Percentiles rank a stretch among this genome's conserved stretches.
Conservation (phyloP, 2,888 invertebrate species). For the Lamellibrachia satsuma region DNA sequence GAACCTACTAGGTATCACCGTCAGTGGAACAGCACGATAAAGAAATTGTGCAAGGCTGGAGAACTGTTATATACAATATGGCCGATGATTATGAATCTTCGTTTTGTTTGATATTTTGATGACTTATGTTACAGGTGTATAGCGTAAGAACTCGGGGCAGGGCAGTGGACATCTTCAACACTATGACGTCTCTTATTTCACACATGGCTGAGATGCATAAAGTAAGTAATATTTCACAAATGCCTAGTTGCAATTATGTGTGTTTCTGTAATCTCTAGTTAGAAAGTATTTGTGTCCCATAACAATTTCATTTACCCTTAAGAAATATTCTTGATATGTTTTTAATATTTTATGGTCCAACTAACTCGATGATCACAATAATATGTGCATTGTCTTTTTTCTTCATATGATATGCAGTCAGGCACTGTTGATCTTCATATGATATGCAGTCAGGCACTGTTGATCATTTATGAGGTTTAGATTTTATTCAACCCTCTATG, state of each 20-base stretch:
- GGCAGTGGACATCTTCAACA: constrained; percentile 76
- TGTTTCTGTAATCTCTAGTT: not conserved
- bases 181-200: constrained; percentile 45
- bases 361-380: no score
- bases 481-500: no score
- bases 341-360: no score
- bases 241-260: not conserved
- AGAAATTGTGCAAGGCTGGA: not conserved
- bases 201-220: constrained; percentile 18
- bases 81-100: not conserved
- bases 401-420: no score
- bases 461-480: no score
- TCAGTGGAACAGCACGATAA: not conserved
- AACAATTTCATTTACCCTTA: not conserved
- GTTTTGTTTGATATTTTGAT: not conserved
- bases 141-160: constrained; percentile 73
- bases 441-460: no score
- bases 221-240: not conserved
- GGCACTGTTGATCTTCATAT: no score
- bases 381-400: no score
- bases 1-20: not conserved
- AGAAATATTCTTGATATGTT: no score
- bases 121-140: constrained; percentile 66
- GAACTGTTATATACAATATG: not conserved
- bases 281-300: not conserved